These are phyloP conservation scores for Cochlearius cochlearius DNA, from an alignment of 2,113 vertebrate species.

Conservation along the genomic window DNA sequence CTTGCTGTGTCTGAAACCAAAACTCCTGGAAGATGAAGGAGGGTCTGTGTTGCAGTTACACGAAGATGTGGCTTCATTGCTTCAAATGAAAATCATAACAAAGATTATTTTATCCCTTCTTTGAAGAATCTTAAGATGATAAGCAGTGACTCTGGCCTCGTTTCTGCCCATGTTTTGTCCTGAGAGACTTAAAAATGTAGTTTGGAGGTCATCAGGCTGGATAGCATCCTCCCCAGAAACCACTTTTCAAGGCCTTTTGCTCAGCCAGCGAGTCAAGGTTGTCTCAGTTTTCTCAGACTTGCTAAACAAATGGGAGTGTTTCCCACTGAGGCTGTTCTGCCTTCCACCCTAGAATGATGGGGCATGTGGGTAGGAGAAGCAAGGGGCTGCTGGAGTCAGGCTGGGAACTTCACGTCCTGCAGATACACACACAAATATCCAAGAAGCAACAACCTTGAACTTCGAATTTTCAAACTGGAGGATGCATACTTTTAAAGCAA, in stretches of 20 bases:
- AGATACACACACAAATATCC: background rate
- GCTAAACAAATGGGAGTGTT: background rate
- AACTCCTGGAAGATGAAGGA: background rate
- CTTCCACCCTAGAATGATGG: background rate
- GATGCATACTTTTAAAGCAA: background rate
- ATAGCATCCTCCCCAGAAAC: background rate
- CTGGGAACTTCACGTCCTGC: background rate
- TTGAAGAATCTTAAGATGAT: background rate
- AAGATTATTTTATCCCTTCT: background rate
- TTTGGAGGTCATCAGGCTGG: background rate
- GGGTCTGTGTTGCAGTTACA: background rate
- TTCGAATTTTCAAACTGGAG: background rate
- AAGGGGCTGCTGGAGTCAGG: background rate
- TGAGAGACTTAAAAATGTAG: background rate
- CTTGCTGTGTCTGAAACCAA: background rate
- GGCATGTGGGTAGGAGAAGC: background rate
- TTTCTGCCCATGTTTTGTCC: background rate
- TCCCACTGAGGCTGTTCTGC: background rate
- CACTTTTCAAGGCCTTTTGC: background rate
- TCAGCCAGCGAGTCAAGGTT: background rate
- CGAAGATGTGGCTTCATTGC: background rate
- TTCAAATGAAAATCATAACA: background rate
- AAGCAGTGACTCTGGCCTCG: background rate
- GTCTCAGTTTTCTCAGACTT: background rate
- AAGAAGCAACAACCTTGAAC: background rate